Evolutionary conservation across 2,888 invertebrate genomes (phyloP).

Genomic region (Anagyrus pseudococci): DNA sequence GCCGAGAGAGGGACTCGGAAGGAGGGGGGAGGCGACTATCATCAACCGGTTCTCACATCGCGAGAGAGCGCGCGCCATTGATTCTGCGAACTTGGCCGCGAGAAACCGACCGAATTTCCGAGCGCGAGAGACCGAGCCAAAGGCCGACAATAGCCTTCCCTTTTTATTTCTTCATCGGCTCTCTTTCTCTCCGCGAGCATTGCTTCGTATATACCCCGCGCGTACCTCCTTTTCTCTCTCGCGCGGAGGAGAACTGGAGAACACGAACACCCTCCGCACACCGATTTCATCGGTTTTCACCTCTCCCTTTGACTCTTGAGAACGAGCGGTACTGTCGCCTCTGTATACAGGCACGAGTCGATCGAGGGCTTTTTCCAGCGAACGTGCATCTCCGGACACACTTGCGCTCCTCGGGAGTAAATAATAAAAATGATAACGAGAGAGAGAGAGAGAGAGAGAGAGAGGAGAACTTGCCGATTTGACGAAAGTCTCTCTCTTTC

Average conservation of each 20-base stretch:
- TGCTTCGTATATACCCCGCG: too few species aligned
- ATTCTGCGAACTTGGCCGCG: slow-evolving; percentile 40
- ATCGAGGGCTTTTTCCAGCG: too few species aligned
- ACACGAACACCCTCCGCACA: too few species aligned
- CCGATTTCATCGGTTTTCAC: too few species aligned
- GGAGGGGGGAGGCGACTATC: slow-evolving; percentile 2
- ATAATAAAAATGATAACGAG: neutral
- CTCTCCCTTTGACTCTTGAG: neutral
- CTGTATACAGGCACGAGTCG: too few species aligned
- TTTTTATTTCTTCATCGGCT: slow-evolving; percentile 20
- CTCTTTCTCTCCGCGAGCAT: too few species aligned
- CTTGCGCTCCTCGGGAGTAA: neutral
- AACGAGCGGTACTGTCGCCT: too few species aligned
- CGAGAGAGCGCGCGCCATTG: slow-evolving; percentile 41
- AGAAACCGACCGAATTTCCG: slow-evolving; percentile 31
- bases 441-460: too few species aligned
- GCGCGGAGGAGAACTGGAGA: too few species aligned
- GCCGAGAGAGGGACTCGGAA: neutral
- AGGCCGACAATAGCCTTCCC: too few species aligned
- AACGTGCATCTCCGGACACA: too few species aligned
- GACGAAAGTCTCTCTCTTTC: slow-evolving; percentile 12
- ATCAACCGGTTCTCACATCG: slow-evolving; percentile 47
- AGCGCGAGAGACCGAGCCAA: slow-evolving; percentile 4
- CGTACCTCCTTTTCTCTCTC: too few species aligned
- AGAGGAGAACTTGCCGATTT: neutral